Evolutionary conservation across 2,888 invertebrate species (phyloP), one percentile per base, ranked within the genome.

Genomic region (Lamproptera curius): DNA sequence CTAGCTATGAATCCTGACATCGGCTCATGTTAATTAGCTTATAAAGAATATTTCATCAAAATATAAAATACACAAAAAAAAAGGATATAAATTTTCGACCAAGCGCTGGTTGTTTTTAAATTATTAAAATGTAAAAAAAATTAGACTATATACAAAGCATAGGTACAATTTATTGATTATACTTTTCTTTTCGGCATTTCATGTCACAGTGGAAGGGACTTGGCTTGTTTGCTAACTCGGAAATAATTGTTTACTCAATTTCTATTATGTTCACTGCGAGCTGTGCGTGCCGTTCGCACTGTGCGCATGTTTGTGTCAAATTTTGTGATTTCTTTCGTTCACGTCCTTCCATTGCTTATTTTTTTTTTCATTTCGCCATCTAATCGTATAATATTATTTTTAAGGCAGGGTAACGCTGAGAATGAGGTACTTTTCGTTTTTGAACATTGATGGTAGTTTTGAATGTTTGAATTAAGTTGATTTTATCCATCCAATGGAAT

Each of bases 51-150:
- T 83, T 85, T 86, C 86, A 86, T 86, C 82, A 87, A 86, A 87
- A 85, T 83, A 86, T 86, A 87, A 86, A 86, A 87, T 86, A 86
- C 81, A 85, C 86, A 86, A 86, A 86, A 87, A 70, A 84, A 86
- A 84, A 85, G 84, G 81, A 85, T 84, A 85, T 85, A 85, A 87
- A 86, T 83, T 85, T 78, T 81, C 87, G 84, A 86, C 87, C 87
- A 81, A 85, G 76, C 81, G 82, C 82, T 87, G 86, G 87, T 87
- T 86, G 86, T 86, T 85, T 84, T 87, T 87, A 87, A 87, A 87
- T 87, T 87, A 87, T 87, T 87, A 87, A 87, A 86, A 87, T 85
- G 84, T 86, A 86, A 87, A 87, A 87, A 87, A 87, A 86, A 85
- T 80, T 86, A 86, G 87, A 76, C 71, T 86, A 84, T 86, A 86